Evolutionary conservation across 1,140 invertebrate genomes (phyloP).

Genomic region (Ruditapes philippinarum): DNA sequence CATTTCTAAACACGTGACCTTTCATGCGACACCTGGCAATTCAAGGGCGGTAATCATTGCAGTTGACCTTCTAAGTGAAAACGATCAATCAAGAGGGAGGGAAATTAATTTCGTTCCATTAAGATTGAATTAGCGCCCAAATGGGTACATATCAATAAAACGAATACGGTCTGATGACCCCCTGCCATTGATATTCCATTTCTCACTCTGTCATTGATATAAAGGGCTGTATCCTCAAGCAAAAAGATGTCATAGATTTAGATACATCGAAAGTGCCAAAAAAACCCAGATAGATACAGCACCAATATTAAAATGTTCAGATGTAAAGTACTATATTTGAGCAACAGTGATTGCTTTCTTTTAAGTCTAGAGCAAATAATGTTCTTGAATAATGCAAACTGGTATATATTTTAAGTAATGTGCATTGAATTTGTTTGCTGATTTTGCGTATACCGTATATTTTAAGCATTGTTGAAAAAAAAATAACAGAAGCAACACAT

Average conservation of each 20-base stretch:
- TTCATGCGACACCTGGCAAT: conserved; percentile 59
- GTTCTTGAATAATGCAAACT: too few species aligned
- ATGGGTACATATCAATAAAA: conserved; percentile 66
- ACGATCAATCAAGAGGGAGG: conserved; percentile 61
- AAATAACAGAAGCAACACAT: too few species aligned
- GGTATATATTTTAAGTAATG: too few species aligned
- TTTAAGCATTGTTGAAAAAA: too few species aligned
- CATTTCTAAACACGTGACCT: conserved; percentile 45
- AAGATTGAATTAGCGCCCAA: conserved; percentile 69
- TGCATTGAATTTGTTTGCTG: too few species aligned
- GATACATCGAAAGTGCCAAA: conserved; percentile 14
- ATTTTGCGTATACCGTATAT: too few species aligned
- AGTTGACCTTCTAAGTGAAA: conserved; percentile 62
- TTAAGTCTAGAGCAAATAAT: too few species aligned
- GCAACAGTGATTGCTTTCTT: too few species aligned
- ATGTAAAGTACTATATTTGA: too few species aligned
- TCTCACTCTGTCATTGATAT: conserved; percentile 65
- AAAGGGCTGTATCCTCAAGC: conserved; percentile 26
- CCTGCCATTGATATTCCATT: conserved; percentile 15
- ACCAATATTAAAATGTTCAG: too few species aligned
- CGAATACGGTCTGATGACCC: conserved; percentile 56
- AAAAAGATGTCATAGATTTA: not conserved
- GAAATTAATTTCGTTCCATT: conserved; percentile 70
- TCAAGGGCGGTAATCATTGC: conserved; percentile 63
- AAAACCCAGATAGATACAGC: too few species aligned